Conservation (phyloP, 2,888 invertebrate species). For the Coenonympha glycerion region DNA sequence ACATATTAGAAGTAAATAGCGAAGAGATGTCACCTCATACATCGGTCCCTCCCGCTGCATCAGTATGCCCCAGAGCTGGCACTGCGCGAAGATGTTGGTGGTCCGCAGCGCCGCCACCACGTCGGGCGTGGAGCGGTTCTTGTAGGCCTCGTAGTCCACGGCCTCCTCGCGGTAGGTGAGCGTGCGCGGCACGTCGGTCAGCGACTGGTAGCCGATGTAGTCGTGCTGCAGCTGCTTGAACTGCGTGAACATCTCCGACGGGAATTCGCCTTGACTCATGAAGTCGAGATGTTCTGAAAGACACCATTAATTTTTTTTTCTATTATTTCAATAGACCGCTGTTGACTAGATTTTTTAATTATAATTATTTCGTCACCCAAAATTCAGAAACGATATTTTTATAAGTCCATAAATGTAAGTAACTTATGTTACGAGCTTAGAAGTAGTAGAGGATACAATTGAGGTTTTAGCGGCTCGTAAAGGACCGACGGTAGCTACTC, state of each 20-base stretch:
- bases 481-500: no score
- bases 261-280: slow-evolving; percentile 87
- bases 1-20: not conserved
- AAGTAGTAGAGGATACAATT: not conserved
- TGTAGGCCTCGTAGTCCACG: slow-evolving; percentile 73
- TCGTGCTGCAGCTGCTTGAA: slow-evolving; percentile 93
- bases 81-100: slow-evolving; percentile 85
- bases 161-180: slow-evolving; percentile 82
- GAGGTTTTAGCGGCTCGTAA: not conserved
- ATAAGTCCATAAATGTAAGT: no score
- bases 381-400: no score
- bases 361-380: no score
- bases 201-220: slow-evolving; percentile 95
- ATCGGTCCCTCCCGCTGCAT: slow-evolving; percentile 86
- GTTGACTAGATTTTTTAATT: no score
- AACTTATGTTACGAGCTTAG: no score
- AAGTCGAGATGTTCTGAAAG: slow-evolving; percentile 95
- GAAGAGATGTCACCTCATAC: slow-evolving; percentile 76
- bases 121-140: slow-evolving; percentile 81
- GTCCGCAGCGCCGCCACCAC: slow-evolving; percentile 82
- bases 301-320: no score
- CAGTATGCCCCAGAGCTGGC: slow-evolving; percentile 89
- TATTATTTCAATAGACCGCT: no score
- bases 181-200: slow-evolving; percentile 94
- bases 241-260: slow-evolving; percentile 83